phyloP scores from a whole-genome alignment of 2,888 invertebrate species.

The Cylloceria caligata region DNA sequence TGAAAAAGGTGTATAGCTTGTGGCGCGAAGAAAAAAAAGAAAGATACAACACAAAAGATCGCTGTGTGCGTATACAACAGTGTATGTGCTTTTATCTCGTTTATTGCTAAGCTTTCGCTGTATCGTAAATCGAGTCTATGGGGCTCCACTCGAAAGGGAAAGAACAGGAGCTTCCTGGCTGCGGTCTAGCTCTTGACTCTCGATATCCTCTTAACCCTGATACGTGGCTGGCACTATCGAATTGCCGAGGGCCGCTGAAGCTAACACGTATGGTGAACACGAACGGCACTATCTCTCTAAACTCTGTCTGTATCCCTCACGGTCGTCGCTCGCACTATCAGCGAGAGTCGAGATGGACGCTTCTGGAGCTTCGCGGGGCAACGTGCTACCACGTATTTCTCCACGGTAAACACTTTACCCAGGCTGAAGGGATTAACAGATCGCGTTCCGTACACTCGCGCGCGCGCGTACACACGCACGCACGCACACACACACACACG shows the following conservation, averaged over 20 bases:
- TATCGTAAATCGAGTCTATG: constrained; percentile 59
- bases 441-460: constrained; percentile 27
- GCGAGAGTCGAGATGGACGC: constrained; percentile 49
- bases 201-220: constrained; percentile 35
- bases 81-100: constrained; percentile 37
- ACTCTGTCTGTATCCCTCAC: constrained; percentile 7
- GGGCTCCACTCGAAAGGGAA: constrained; percentile 28
- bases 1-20: not conserved
- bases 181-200: constrained; percentile 29
- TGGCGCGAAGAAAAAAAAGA: not conserved
- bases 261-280: constrained; percentile 21
- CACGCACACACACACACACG: not conserved
- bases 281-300: constrained; percentile 3
- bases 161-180: constrained; percentile 12
- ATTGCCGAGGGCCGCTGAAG: constrained; percentile 39
- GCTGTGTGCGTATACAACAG: not conserved
- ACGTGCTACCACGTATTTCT: constrained; percentile 71
- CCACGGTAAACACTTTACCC: constrained; percentile 74
- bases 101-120: constrained; percentile 51
- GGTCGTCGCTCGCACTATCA: constrained; percentile 45
- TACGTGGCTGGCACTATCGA: constrained; percentile 37
- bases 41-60: constrained; percentile 18
- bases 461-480: not conserved
- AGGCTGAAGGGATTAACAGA: constrained; percentile 75
- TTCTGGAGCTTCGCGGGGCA: constrained; percentile 47